Percentiles rank a stretch among this genome's conserved stretches.
These are phyloP conservation scores for Serripes groenlandicus DNA, from an alignment of 2,888 invertebrate genomes.

Conservation along the genomic window DNA sequence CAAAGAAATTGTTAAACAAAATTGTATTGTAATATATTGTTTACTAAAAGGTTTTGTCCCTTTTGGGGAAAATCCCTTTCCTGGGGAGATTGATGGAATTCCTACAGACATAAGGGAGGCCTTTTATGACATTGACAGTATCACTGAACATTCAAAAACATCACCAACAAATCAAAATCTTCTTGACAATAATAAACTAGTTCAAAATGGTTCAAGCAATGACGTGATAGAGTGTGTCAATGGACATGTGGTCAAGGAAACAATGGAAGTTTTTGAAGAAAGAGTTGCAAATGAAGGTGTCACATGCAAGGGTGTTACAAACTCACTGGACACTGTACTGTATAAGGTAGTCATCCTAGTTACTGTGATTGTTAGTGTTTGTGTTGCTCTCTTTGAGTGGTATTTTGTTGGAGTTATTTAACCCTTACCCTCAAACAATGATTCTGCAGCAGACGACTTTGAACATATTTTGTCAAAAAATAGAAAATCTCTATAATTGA, in stretches of 20 bases:
- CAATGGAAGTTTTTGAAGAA: background rate
- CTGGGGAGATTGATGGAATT: conserved; percentile 48
- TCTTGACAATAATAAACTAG: no score
- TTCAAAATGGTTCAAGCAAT: no score
- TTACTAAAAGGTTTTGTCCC: conserved; percentile 63
- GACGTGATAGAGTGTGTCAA: no score
- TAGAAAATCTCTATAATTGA: no score
- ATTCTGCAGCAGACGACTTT: no score
- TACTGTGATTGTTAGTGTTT: background rate
- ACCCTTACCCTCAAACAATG: no score
- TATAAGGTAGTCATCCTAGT: conserved; percentile 7
- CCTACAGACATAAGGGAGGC: conserved; percentile 63
- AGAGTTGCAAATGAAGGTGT: background rate
- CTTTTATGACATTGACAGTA: background rate
- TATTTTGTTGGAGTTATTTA: conserved; percentile 4
- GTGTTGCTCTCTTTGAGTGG: background rate
- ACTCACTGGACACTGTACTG: background rate
- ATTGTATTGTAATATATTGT: conserved; percentile 64
- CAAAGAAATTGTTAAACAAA: conserved; percentile 32
- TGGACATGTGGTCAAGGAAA: background rate
- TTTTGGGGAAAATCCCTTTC: conserved; percentile 62
- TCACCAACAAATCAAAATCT: no score
- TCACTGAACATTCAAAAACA: no score
- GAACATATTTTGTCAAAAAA: no score
- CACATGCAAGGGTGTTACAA: no score